Base-by-base conservation (phyloP, 92 coral and sea anemone species). In the Siderastrea radians region DNA sequence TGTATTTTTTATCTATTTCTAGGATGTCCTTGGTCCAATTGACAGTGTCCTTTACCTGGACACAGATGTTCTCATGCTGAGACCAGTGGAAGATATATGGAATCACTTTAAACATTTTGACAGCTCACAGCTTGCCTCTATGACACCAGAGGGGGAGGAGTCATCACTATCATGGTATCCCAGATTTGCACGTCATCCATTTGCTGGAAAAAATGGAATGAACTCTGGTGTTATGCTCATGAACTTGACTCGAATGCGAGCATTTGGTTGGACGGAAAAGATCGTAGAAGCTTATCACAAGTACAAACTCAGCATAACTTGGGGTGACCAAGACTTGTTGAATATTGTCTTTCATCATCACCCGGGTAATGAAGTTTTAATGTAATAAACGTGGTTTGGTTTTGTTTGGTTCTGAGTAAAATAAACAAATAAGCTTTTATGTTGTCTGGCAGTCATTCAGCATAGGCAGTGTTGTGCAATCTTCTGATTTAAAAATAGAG, bases 171-270 rank as follows among this genome's bases (percentile, higher is more conserved):
- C 91, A 47, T 98, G 99, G 99, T 98, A 98, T 84, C 90, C 88
- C 60, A 85, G 98, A 59, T 98, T 95, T 92, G 95, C 99, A 6
- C 91, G 88, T 45, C 99, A 98, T 80, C 99, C 99, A 7, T 98
- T 80, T 87, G 96, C 80, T 78, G 99, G 99, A 17, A 79, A 92
- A 86, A 86, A 92, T 17, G 99, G 99, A n/a, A 74, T 98, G 68
- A 98, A 98, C 50, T 98, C 99, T 52, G 99, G 98, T 50, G 99
- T 98, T 1, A 95, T 97, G 99, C 85, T 97, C 49, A 96, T 97
- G 98, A 96, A 97, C 61, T 82, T 97, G 82, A 92, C 96, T 7
- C 89, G 96, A 84, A 89, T 97, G 94, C 90, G 98, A 85, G 74
- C 74, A 70, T 84, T 89, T 61, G 70, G 84, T 19, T 96, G 95